Evolutionary conservation across 2,888 invertebrate species (phyloP), one percentile per base, ranked within the genome.

Genomic region (Orthosia cruda): DNA sequence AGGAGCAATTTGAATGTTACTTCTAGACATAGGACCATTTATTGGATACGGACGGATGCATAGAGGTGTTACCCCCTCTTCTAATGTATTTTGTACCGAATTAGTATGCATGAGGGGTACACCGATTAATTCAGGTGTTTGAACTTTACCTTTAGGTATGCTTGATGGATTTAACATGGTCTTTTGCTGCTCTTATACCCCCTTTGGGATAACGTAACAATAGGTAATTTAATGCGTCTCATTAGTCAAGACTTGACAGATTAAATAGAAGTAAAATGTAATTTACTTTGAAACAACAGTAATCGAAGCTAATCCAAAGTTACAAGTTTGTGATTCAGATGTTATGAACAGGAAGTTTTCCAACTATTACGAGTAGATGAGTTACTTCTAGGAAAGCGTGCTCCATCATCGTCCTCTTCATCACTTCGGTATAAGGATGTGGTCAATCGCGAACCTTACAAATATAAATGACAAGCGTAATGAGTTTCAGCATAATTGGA

Each of bases 1-100:
- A 52, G 18, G 47, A 69, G 13, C 68, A 26, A 69, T 73, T 69
- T 58, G 26, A 82, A 82, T 68, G 4, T 55, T 52, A 23, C 49
- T 57, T 57, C n/a, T 62, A 15, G 18, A 67, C 45, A 59, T 23
- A 67, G n/a, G 40, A 67, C n/a, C 16, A 47, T 47, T 76, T 79
- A 80, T 73, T 80, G 40, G 40, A 49, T 58, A 62, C 45, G 15
- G 16, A 58, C 5, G 16, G 18, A 9, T 54, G 40, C 59, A 26
- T 79, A 61, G 49, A 76, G 79, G 61, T 70, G 54, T 45, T 15
- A 49, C n/a, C 18, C 32, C 32, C n/a, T 15, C 11, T 50, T 66
- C 20, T 40, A 66, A 45, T 40, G 9, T 77, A 57, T 68, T 74
- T 73, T 47, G 57, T 23, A 62, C 23, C 50, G 23, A 40, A 71